Evolutionary conservation across 2,113 vertebrate genomes (phyloP).

Genomic region (Empidonax alnorum): DNA sequence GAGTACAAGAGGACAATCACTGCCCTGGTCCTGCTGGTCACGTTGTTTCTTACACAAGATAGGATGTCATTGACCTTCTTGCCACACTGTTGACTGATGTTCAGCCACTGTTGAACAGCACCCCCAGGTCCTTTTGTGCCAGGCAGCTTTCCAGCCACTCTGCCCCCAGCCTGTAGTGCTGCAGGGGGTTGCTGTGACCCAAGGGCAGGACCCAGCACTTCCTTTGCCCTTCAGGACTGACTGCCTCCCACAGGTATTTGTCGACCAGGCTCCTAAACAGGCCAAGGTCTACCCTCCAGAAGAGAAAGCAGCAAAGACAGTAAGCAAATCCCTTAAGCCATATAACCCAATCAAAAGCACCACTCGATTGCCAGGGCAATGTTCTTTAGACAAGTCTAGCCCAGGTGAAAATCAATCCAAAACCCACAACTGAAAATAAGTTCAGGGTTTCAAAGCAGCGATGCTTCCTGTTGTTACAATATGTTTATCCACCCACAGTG

Average conservation of each 20-base stretch:
- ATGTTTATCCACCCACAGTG: background rate
- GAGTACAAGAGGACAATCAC: rapidly evolving
- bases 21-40: background rate
- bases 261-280: background rate
- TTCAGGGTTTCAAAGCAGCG: background rate
- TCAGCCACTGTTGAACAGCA: rapidly evolving
- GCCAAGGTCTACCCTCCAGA: background rate
- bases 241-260: background rate
- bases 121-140: background rate
- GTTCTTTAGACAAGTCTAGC: background rate
- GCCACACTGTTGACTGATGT: background rate
- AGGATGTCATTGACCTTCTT: background rate
- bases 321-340: background rate
- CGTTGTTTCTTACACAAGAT: background rate
- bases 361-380: background rate
- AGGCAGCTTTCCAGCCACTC: background rate
- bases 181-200: background rate
- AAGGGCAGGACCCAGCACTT: background rate
- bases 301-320: background rate
- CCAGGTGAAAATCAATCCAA: background rate
- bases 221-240: background rate
- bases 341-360: background rate
- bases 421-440: background rate
- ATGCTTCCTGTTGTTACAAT: background rate
- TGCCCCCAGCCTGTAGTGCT: rapidly evolving